phyloP scores from a whole-genome alignment of 2,113 vertebrate genomes.

The Melanotaenia duboulayi region DNA sequence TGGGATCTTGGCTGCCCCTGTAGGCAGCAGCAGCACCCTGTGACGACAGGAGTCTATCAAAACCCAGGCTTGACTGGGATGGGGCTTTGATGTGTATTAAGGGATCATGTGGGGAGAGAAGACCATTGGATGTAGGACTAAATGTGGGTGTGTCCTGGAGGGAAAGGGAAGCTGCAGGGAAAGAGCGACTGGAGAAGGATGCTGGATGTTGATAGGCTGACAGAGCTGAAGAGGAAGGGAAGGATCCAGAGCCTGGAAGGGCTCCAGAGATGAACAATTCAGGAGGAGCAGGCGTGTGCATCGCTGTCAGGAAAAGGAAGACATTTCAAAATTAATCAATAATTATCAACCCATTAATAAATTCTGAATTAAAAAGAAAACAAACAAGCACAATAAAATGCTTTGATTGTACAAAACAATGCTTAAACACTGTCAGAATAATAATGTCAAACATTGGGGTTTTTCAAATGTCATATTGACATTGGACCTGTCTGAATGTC shows the following conservation, averaged over 20 bases:
- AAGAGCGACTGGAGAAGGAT: constrained; percentile 92
- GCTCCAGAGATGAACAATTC: constrained; percentile 96
- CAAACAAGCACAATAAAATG: neutral
- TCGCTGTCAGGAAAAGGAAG: constrained; percentile 83
- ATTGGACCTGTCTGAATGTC: constrained; percentile 63
- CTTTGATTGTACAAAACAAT: constrained; percentile 11
- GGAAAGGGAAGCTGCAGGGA: constrained; percentile 89
- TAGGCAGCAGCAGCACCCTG: constrained; percentile 82
- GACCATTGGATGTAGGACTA: constrained; percentile 91
- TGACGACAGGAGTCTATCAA: constrained; percentile 85
- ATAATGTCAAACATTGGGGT: constrained; percentile 40
- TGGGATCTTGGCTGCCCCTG: constrained; percentile 84
- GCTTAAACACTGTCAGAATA: constrained; percentile 17
- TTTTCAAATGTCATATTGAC: constrained; percentile 72
- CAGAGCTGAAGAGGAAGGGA: constrained; percentile 93
- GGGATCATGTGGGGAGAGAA: constrained; percentile 89
- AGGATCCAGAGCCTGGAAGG: constrained; percentile 92
- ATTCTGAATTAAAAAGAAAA: neutral
- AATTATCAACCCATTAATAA: neutral
- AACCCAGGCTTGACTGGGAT: constrained; percentile 85
- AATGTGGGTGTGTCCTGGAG: constrained; percentile 93
- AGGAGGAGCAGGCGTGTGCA: constrained; percentile 94
- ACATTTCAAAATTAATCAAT: constrained; percentile 55
- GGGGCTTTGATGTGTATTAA: constrained; percentile 88
- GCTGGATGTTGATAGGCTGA: constrained; percentile 97